Evolutionary conservation across 2,797 vertebrate species (phyloP), one percentile per base, ranked within the genome.

Genomic region (Scolopax rusticola): DNA sequence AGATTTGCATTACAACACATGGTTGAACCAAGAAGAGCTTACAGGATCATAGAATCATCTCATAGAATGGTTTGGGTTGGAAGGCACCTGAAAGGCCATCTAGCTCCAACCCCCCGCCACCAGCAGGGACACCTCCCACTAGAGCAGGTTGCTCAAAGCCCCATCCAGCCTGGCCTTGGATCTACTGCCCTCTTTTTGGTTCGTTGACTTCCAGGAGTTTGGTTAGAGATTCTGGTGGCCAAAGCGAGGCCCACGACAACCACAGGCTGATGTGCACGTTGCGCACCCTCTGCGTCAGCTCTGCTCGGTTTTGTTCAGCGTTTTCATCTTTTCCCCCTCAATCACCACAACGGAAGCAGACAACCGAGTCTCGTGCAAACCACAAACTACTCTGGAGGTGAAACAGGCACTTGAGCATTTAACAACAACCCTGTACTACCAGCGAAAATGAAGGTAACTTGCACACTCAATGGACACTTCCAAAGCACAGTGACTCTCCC

Each of bases 401-500:
- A 48, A n/a, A 36, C 67, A 91, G 59, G 40, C 13, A 2, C 57
- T 47, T 23, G 8, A n/a, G 41, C 24, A 43, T 87, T 75, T 78
- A 50, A 56, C 88, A 87, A 71, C 7, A n/a, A 33, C 83, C 67
- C 77, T 86, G 38, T 74, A 56, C 40, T 59, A 95, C 82, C 83
- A 68, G 17, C 27, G 74, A 78, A 92, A 93, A 93, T 41, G 60
- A 84, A 79, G 57, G 24, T 12, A 69, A 95, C 94, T 85, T 92
- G 51, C n/a, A 33, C 15, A 17, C 94, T 93, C 95, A 93, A 96
- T 94, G 88, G 94, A 91, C 54, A 83, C 92, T 96, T 97, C 87
- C 60, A 92, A 93, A 86, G 67, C 60, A 90, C 50, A 50, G 68
- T 1, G 1, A 83, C 38, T 82, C 47, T 50, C 27, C 19, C n/a